phyloP scores from a whole-genome alignment of 1,140 invertebrate genomes.

The Trachymyrmex cornetzi region DNA sequence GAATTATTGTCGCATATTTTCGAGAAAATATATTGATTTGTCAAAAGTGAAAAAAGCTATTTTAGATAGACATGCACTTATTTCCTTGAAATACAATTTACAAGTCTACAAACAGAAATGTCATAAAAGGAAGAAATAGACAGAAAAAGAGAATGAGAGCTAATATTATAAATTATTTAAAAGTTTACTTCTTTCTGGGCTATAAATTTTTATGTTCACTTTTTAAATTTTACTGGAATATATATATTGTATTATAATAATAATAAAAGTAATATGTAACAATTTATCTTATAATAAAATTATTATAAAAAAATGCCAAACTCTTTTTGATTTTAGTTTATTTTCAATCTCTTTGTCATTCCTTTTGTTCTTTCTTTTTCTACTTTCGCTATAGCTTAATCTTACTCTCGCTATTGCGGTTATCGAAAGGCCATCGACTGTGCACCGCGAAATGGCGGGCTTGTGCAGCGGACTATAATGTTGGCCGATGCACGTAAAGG shows the following conservation, averaged over 20 bases:
- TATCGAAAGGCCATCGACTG: no score
- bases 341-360: constrained; percentile 2
- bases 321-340: not conserved
- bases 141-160: not conserved
- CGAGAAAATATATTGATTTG: constrained; percentile 28
- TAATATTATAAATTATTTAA: not conserved
- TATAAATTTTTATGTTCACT: not conserved
- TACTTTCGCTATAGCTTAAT: not conserved
- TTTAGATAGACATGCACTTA: not conserved
- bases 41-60: not conserved
- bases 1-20: constrained; percentile 43
- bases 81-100: not conserved
- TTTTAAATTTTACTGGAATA: no score
- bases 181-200: not conserved
- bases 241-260: no score
- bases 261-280: no score
- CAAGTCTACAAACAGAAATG: not conserved
- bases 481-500: no score
- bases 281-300: not conserved
- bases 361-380: not conserved
- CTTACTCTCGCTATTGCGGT: no score
- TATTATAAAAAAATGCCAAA: constrained; percentile 5
- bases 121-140: not conserved
- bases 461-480: no score
- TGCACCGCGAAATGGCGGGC: no score